phyloP scores from a whole-genome alignment of 2,113 vertebrate genomes.

The Promerops cafer region DNA sequence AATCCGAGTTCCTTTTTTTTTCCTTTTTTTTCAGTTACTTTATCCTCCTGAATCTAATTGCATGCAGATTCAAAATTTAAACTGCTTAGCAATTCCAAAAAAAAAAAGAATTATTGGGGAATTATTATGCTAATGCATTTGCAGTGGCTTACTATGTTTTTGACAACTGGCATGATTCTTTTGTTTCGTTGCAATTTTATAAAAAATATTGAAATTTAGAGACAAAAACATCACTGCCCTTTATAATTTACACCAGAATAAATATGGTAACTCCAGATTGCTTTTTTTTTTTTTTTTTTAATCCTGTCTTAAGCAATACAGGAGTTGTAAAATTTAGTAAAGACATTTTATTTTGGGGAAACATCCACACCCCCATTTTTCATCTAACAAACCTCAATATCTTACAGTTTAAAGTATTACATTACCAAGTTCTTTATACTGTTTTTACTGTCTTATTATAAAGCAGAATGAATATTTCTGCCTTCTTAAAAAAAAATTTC shows the following conservation, averaged over 20 bases:
- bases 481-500: not conserved
- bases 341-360: not conserved
- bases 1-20: not conserved
- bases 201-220: not conserved
- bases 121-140: not conserved
- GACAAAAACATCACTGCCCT: not conserved
- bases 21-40: not conserved
- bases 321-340: not conserved
- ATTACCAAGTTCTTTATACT: not conserved
- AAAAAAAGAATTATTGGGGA: not conserved
- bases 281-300: too few species aligned
- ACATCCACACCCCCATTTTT: rapidly evolving
- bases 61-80: not conserved
- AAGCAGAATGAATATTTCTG: not conserved
- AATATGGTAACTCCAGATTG: not conserved
- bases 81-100: not conserved
- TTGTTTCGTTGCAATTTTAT: not conserved
- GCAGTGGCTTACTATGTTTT: not conserved
- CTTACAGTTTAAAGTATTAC: not conserved
- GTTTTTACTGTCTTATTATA: not conserved
- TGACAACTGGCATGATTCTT: not conserved
- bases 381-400: not conserved
- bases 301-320: not conserved
- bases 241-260: not conserved
- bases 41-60: not conserved